Percentiles rank a stretch among this genome's conserved stretches.
Conservation (phyloP, 2,888 invertebrate genomes). For the Siphonodentalium dalli region DNA sequence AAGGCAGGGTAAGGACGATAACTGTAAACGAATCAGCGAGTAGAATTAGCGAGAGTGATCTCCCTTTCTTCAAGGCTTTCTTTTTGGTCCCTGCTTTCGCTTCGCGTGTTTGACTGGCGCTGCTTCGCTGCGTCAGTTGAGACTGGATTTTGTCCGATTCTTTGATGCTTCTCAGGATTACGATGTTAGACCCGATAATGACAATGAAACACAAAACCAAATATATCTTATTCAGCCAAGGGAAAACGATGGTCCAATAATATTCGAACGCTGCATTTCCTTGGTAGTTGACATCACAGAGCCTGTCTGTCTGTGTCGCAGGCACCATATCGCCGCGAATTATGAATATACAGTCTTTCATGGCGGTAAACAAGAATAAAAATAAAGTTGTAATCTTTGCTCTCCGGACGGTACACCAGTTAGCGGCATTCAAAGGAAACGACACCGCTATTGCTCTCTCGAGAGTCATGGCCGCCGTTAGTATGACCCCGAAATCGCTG, state of each 20-base stretch:
- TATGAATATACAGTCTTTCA: constrained; percentile 37
- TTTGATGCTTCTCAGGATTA: constrained; percentile 38
- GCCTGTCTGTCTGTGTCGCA: constrained; percentile 25
- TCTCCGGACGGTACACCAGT: constrained; percentile 36
- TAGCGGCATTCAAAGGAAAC: constrained; percentile 40
- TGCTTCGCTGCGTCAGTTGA: no score
- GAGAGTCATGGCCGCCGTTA: constrained; percentile 49
- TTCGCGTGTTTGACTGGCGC: not conserved
- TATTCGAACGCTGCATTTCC: constrained; percentile 7
- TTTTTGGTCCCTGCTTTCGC: not conserved
- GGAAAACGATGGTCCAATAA: constrained; percentile 33
- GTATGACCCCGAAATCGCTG: constrained; percentile 43
- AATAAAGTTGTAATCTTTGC: constrained; percentile 34
- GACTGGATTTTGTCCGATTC: constrained; percentile 26
- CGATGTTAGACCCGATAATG: constrained; percentile 39
- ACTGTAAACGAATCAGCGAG: constrained; percentile 43
- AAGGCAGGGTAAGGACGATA: constrained; percentile 42
- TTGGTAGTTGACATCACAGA: constrained; percentile 36
- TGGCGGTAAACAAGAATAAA: constrained; percentile 30
- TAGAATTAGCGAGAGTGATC: constrained; percentile 44
- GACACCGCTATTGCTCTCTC: constrained; percentile 43
- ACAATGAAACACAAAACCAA: constrained; percentile 35
- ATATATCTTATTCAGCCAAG: constrained; percentile 40
- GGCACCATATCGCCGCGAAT: constrained; percentile 32
- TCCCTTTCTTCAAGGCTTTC: constrained; percentile 8